Conservation (phyloP, 2,888 invertebrate species). For the Neoascia interrupta region DNA sequence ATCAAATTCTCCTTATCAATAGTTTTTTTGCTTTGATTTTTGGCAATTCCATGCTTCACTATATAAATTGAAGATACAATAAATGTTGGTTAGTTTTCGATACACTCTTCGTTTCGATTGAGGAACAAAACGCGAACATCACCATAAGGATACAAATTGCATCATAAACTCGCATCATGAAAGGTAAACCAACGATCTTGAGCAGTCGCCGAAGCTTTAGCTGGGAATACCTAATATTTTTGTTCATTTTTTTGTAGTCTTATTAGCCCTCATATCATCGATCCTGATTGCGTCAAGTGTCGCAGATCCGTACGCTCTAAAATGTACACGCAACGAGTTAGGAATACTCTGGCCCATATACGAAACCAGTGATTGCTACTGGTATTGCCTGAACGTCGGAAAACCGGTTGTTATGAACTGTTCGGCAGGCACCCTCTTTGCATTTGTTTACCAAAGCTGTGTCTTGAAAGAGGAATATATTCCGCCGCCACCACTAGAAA, state of each 20-base stretch:
- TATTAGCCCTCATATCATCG: conserved; percentile 72
- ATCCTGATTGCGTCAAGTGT: conserved; percentile 73
- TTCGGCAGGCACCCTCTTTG: conserved; percentile 75
- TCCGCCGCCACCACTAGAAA: conserved; percentile 74
- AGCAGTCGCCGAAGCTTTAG: not conserved
- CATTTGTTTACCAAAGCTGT: conserved; percentile 77
- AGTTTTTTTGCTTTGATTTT: conserved; percentile 18
- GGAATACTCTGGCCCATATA: conserved; percentile 78
- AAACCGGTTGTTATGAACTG: conserved; percentile 73
- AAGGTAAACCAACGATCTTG: conserved; percentile 72
- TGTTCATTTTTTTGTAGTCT: conserved; percentile 2
- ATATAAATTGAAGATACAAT: conserved; percentile 50
- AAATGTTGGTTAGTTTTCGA: conserved; percentile 54
- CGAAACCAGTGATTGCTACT: conserved; percentile 75
- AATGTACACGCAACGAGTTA: conserved; percentile 74
- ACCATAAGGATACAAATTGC: conserved; percentile 11
- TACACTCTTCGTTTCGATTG: conserved; percentile 48
- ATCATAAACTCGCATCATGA: conserved; percentile 67
- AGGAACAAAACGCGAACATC: conserved; percentile 6
- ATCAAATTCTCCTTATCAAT: conserved; percentile 17
- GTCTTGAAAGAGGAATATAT: conserved; percentile 73
- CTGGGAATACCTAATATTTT: not conserved
- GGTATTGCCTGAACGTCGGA: conserved; percentile 73
- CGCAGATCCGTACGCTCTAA: conserved; percentile 72
- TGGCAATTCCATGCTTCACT: conserved; percentile 14